Conservation (phyloP, 2,888 invertebrate species). For the Herminia tarsipennalis region DNA sequence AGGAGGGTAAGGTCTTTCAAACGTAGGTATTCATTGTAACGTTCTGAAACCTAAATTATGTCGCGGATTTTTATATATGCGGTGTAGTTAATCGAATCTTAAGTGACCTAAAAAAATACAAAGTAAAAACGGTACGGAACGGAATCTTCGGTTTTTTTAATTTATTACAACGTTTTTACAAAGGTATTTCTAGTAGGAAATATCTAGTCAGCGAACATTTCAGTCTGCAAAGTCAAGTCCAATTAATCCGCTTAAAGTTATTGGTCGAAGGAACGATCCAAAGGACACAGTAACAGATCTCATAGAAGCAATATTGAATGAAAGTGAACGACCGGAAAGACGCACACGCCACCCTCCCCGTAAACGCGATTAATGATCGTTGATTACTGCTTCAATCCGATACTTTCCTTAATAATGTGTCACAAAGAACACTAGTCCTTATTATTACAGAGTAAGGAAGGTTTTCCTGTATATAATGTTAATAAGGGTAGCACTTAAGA, state of each 20-base stretch:
- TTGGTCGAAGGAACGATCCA: neutral
- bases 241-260: neutral
- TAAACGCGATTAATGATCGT: conserved; percentile 37
- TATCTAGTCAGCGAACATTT: too few species aligned
- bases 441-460: neutral
- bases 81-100: too few species aligned
- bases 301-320: neutral
- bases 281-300: neutral
- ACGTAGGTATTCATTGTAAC: too few species aligned
- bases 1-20: too few species aligned
- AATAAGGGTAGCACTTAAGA: conserved; percentile 18
- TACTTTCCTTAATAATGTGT: conserved; percentile 20
- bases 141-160: too few species aligned
- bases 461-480: neutral
- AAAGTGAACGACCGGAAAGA: conserved; percentile 21
- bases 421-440: neutral
- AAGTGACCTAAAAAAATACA: too few species aligned
- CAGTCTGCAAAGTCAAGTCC: neutral
- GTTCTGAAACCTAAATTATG: too few species aligned
- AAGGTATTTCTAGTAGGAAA: too few species aligned
- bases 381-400: conserved; percentile 29
- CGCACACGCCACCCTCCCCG: conserved; percentile 13
- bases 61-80: too few species aligned
- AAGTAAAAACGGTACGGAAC: too few species aligned
- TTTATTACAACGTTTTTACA: too few species aligned